These are phyloP conservation scores for Drosophila quinaria DNA, from an alignment of 2,888 invertebrate species.

Conservation along the genomic window DNA sequence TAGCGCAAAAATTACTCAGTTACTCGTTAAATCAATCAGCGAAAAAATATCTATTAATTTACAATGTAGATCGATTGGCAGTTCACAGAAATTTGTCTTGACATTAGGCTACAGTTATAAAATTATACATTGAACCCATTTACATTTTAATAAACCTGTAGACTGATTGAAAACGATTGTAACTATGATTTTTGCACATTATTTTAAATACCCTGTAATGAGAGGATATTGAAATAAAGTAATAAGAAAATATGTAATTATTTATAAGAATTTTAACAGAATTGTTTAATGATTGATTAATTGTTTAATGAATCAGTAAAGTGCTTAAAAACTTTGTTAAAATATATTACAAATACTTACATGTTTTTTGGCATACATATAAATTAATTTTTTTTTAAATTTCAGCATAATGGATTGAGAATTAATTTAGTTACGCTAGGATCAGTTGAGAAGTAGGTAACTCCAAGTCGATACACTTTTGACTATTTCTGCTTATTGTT, in stretches of 20 bases:
- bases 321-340: not conserved
- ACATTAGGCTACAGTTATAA: conserved; percentile 49
- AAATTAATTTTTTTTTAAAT: not conserved
- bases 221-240: not conserved
- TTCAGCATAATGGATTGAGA: not conserved
- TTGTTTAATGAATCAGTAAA: not conserved
- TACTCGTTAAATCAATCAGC: conserved; percentile 66
- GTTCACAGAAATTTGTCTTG: conserved; percentile 71
- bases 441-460: conserved; percentile 11
- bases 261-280: too few relatives aligned
- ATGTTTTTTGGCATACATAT: not conserved
- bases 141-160: conserved; percentile 53
- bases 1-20: conserved; percentile 17
- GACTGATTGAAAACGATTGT: conserved; percentile 52
- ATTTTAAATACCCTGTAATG: conserved; percentile 29
- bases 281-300: too few relatives aligned
- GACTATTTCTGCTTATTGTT: conserved; percentile 23
- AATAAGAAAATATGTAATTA: too few relatives aligned
- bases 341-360: not conserved
- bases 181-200: conserved; percentile 63
- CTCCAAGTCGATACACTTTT: conserved; percentile 6
- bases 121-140: conserved; percentile 66
- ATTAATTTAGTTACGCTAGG: not conserved
- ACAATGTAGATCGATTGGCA: conserved; percentile 57
- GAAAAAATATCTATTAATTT: conserved; percentile 54